These are phyloP conservation scores for Arenicola marina DNA, from an alignment of 2,888 invertebrate genomes.

Conservation along the genomic window DNA sequence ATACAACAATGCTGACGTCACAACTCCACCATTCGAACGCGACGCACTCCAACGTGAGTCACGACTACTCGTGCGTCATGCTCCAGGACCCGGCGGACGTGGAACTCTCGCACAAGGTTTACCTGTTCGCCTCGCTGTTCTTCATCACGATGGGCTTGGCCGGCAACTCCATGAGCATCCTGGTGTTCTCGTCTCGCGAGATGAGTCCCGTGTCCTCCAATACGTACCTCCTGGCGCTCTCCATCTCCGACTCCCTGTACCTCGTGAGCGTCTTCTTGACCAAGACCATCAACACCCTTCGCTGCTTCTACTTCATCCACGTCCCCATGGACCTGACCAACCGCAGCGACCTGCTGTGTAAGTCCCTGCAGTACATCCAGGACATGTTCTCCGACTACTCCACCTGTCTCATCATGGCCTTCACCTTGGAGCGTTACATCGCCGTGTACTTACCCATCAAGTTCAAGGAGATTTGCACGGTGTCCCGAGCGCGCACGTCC, in stretches of 20 bases:
- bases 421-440: conserved; percentile 36
- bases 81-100: neutral
- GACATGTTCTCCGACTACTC: conserved; percentile 37
- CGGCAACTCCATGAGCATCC: conserved; percentile 2
- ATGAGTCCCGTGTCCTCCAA: conserved; percentile 36
- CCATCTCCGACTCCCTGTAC: conserved; percentile 36
- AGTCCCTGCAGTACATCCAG: conserved; percentile 29
- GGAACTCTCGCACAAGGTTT: neutral
- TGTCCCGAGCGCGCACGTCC: conserved; percentile 24
- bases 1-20: no score
- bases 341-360: conserved; percentile 23
- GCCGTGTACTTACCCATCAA: conserved; percentile 35
- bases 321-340: conserved; percentile 23
- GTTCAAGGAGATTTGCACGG: conserved; percentile 37
- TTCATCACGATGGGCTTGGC: neutral
- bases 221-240: conserved; percentile 34
- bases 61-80: neutral
- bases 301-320: conserved; percentile 31
- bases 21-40: no score
- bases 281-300: conserved; percentile 26
- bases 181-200: neutral
- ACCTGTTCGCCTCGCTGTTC: neutral
- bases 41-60: neutral
- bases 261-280: conserved; percentile 31
- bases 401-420: conserved; percentile 35